Evolutionary conservation across 2,888 invertebrate species (phyloP).

Genomic region (Vanessa cardui): DNA sequence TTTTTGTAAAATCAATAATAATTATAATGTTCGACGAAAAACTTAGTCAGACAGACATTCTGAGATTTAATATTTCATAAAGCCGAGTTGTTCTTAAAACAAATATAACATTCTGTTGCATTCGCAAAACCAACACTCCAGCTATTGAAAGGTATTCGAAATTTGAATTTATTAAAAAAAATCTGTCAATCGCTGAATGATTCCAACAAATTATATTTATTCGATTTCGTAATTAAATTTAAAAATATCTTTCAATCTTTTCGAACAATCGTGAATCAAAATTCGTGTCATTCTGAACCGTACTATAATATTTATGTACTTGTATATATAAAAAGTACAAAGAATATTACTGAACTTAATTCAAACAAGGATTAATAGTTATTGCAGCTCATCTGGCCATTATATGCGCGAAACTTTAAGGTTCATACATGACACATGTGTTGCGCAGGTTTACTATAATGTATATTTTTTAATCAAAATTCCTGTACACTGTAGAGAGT

Average conservation of each 20-base stretch:
- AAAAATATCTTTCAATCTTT: background rate
- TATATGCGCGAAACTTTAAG: constrained; percentile 2
- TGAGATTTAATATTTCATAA: too few relatives aligned
- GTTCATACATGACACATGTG: constrained; percentile 27
- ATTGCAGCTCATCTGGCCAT: background rate
- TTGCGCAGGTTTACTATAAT: constrained; percentile 32
- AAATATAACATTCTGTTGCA: too few relatives aligned
- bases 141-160: too few relatives aligned
- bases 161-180: too few relatives aligned
- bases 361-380: background rate
- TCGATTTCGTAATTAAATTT: background rate
- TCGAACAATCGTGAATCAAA: background rate
- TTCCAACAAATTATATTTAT: background rate
- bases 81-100: too few relatives aligned
- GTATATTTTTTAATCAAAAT: constrained; percentile 40
- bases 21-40: too few relatives aligned
- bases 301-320: background rate
- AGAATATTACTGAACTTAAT: background rate
- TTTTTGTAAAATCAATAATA: too few relatives aligned
- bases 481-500: constrained; percentile 36
- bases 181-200: too few relatives aligned
- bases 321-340: background rate
- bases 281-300: background rate
- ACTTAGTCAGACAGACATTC: too few relatives aligned
- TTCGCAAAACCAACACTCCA: too few relatives aligned